Base-by-base conservation (phyloP, 2,888 invertebrate species). In the Ochropleura plecta region DNA sequence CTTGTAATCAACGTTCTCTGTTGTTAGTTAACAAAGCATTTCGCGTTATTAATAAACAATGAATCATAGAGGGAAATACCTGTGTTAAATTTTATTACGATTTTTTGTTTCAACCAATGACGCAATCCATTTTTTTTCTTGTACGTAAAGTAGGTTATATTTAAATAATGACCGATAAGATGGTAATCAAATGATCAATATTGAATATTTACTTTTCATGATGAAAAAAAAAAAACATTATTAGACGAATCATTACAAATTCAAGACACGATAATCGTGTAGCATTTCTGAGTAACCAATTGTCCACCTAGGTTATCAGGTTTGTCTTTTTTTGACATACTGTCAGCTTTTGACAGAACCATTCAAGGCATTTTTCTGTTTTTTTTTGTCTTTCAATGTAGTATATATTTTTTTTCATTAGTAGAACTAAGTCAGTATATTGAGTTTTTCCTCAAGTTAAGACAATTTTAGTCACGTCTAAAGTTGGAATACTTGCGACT, bases 21-120 rank as follows among this genome's bases (percentile, higher is more conserved):
- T 64, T 51, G 53, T 77, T 66, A 69, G n/a, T 62, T 42, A 20
- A 62, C 53, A 78, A 57, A 70, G 78, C 42, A 63, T 62, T 30
- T 67, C 62, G 30, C 12, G 51, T 44, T 57, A 55, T 64, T 67
- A 78, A 63, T 67, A 70, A 14, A 42, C 42, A 12, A 48, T 81
- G 84, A 84, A 49, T 84, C 84, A 82, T 49, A 55, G 42, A 55
- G 70, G 76, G 64, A 73, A 81, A 81, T 70, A 81, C 79, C 82
- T 81, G 68, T 66, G 9, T 14, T 18, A 9, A 51, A 42, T 51
- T 42, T 18, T 62, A 14, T n/a, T 48, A n/a, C 40, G 30, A 18
- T 49, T 70, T 79, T 73, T 83, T 81, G 62, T 81, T 76, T 51
- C n/a, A 46, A 63, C 57, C 49, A 60, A 55, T 78, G 78, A 83